Conservation (phyloP, 2,888 invertebrate genomes). For the Malacosoma neustria region DNA sequence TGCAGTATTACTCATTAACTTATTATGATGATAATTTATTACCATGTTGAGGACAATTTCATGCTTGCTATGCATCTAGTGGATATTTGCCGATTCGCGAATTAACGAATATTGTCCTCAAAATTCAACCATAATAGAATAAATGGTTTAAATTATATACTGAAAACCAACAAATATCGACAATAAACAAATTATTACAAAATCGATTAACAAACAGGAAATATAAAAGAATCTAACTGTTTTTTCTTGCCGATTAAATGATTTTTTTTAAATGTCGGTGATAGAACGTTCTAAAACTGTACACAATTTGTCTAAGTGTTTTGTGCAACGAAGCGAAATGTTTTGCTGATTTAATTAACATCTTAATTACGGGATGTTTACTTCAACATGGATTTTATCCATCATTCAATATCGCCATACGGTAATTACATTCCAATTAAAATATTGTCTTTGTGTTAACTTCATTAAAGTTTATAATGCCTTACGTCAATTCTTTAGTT, state of each 20-base stretch:
- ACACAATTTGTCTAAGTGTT: background rate
- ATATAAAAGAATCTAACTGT: no score
- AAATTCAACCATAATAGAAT: no score
- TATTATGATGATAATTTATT: constrained; percentile 72
- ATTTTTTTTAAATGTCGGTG: background rate
- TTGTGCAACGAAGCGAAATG: constrained; percentile 20
- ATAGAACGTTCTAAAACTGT: no score
- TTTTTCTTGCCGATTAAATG: background rate
- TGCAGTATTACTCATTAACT: constrained; percentile 68
- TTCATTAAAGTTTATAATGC: constrained; percentile 8
- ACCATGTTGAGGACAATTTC: constrained; percentile 52
- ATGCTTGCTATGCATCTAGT: constrained; percentile 31
- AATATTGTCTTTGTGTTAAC: constrained; percentile 22
- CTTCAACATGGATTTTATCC: constrained; percentile 17
- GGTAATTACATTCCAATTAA: constrained; percentile 19
- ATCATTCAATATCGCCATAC: constrained; percentile 25
- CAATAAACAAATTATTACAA: no score
- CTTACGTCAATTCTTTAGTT: background rate
- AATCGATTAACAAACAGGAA: no score
- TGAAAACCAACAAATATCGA: no score
- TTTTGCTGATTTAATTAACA: constrained; percentile 18
- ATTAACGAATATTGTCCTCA: no score
- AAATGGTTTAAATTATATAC: no score
- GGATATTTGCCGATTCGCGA: background rate
- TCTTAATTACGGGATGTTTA: constrained; percentile 27